Conservation (phyloP, 1,140 invertebrate genomes). For the Drosophila elegans region DNA sequence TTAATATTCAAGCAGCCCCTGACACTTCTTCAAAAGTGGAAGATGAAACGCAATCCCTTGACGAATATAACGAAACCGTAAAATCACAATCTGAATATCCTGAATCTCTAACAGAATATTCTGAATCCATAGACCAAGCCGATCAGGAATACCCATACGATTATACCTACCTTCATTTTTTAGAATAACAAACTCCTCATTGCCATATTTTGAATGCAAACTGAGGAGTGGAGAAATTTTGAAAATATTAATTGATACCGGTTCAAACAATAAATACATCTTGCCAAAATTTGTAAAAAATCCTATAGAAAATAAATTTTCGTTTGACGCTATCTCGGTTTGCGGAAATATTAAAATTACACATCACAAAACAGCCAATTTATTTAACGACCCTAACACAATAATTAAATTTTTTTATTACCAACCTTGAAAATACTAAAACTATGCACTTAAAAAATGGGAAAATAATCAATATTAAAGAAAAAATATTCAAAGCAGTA, state of each 20-base stretch:
- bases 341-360: background rate
- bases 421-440: constrained; percentile 16
- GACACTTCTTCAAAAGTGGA: background rate
- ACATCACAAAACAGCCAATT: constrained; percentile 22
- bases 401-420: constrained; percentile 37
- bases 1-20: constrained; percentile 2
- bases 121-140: too few species aligned
- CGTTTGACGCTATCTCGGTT: background rate
- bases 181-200: too few species aligned
- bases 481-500: constrained; percentile 17
- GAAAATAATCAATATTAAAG: background rate
- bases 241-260: constrained; percentile 36
- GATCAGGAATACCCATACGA: too few species aligned
- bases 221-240: constrained; percentile 30
- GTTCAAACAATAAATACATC: constrained; percentile 49
- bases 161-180: too few species aligned
- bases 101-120: constrained; percentile 1
- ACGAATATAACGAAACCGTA: background rate
- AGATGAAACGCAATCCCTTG: background rate
- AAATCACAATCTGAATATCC: background rate
- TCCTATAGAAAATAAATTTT: constrained; percentile 10
- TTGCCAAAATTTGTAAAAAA: constrained; percentile 30
- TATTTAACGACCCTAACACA: constrained; percentile 28
- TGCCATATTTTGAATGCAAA: constrained; percentile 48
- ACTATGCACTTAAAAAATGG: constrained; percentile 1